Conservation (phyloP, 2,113 vertebrate species). For the Mola mola region DNA sequence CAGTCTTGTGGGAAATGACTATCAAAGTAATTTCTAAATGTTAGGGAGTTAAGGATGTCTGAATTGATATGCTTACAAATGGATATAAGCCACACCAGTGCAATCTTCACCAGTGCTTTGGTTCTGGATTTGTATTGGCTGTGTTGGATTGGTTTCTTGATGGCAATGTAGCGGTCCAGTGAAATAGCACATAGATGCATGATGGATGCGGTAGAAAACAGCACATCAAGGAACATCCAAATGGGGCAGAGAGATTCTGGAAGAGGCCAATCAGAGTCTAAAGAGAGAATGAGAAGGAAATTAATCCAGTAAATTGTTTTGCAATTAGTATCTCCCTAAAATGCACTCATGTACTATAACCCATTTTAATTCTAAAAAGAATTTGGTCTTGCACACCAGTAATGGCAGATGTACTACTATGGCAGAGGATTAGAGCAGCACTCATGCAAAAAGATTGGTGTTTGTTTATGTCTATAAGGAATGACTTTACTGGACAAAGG, state of each 20-base stretch:
- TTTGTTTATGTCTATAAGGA: conserved; percentile 69
- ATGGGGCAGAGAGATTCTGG: conserved; percentile 91
- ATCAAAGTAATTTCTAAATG: too few species aligned
- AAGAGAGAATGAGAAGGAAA: conserved; percentile 56
- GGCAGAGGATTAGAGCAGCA: conserved; percentile 46
- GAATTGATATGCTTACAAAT: conserved; percentile 84
- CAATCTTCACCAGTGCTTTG: conserved; percentile 92
- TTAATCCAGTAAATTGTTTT: neutral
- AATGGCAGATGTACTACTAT: conserved; percentile 36
- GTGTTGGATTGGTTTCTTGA: conserved; percentile 98
- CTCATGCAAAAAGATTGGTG: conserved; percentile 55
- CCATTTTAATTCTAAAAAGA: conserved; percentile 5
- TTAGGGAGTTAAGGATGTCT: too few species aligned
- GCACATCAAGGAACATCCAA: conserved; percentile 98
- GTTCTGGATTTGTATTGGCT: conserved; percentile 95
- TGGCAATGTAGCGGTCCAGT: conserved; percentile 95
- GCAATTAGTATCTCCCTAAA: neutral
- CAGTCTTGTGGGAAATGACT: too few species aligned
- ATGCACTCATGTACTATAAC: neutral
- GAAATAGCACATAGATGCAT: conserved; percentile 99
- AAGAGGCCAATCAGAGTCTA: conserved; percentile 94
- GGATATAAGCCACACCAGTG: conserved; percentile 96
- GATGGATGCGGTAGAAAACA: conserved; percentile 98
- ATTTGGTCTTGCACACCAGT: neutral
- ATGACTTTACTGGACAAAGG: conserved; percentile 66